Conservation (phyloP, 1,140 invertebrate genomes). For the Drosophila elegans region DNA sequence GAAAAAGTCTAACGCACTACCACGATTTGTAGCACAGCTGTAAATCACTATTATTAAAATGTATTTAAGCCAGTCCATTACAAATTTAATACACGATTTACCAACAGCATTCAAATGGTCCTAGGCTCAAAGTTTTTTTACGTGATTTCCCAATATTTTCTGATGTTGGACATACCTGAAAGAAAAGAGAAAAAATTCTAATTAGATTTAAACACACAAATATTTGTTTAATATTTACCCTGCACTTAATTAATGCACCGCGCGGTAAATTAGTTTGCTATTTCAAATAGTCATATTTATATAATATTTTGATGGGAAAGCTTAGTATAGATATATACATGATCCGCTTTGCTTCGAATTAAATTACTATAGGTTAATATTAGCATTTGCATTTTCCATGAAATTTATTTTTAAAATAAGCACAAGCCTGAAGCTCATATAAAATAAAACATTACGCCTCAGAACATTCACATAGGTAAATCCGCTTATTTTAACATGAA, state of each 20-base stretch:
- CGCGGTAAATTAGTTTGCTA: conserved; percentile 5
- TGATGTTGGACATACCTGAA: conserved; percentile 57
- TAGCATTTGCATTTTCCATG: not conserved
- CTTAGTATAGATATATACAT: not conserved
- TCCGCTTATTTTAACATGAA: conserved; percentile 58
- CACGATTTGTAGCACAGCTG: conserved; percentile 9
- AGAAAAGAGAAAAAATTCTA: conserved; percentile 10
- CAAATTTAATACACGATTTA: conserved; percentile 14
- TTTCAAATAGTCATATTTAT: conserved; percentile 10
- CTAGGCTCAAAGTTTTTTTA: not conserved
- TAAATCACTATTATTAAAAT: conserved; percentile 37
- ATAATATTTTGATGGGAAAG: conserved; percentile 15
- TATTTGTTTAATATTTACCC: not conserved
- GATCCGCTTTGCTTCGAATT: not conserved
- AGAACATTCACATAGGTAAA: conserved; percentile 42
- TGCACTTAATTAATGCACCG: not conserved
- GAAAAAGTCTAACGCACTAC: not conserved
- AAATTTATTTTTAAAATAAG: conserved; percentile 28
- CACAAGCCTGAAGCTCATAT: conserved; percentile 1
- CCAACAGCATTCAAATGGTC: conserved; percentile 30
- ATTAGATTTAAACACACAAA: not conserved
- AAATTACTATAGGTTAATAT: conserved; percentile 30
- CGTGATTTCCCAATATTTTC: conserved; percentile 22
- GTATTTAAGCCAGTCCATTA: conserved; percentile 26
- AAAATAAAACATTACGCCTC: conserved; percentile 19